Base-by-base conservation (phyloP, 2,113 vertebrate species). In the Phrynosoma platyrhinos region DNA sequence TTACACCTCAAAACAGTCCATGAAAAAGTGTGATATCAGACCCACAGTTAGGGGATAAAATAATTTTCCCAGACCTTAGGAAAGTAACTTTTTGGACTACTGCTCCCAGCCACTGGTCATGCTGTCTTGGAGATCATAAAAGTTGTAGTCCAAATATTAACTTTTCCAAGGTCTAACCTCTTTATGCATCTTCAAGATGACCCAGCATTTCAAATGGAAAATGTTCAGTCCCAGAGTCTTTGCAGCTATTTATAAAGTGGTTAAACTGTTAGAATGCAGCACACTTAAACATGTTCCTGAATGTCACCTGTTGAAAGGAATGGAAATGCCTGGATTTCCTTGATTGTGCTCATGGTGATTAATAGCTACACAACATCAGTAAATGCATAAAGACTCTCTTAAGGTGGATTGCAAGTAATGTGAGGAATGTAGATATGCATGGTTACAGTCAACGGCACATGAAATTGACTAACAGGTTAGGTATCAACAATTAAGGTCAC, bases 331-430 rank as follows among this genome's bases (percentile, higher is more conserved):
- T 72, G 3, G 53, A 32, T n/a, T 84, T 75, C 20, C n/a, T 75
- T 84, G 83, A 32, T 74, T 32, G 9, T 84, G 83, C 4, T 36
- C 27, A 74, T 71, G 27, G 47, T 84, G 82, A 74, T 74, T 84
- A 72, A 84, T 74, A 55, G 47, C 32, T 55, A 32, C n/a, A 84
- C 52, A 84, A 36, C 69, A 84, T 25, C 64, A 47, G 40, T 12
- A 3, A 30, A 69, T 69, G 62, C 40, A 42, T 66, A 40, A 36
- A 74, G 69, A 2, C 52, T 84, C 25, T 84, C n/a, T 88, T 87
- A 42, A 82, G 36, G 83, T 91, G 5, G 4, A 88, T 25, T 75
- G 90, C 2, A 82, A 77, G 10, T 42, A 27, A 87, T 27, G 0
- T 12, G 71, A 9, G 0, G 83, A 90, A 83, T 89, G 86, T 18